Percentiles rank a stretch among this genome's conserved stretches.
Evolutionary conservation across 1,140 invertebrate species (phyloP).

Genomic region (Dreissena rostriformis): DNA sequence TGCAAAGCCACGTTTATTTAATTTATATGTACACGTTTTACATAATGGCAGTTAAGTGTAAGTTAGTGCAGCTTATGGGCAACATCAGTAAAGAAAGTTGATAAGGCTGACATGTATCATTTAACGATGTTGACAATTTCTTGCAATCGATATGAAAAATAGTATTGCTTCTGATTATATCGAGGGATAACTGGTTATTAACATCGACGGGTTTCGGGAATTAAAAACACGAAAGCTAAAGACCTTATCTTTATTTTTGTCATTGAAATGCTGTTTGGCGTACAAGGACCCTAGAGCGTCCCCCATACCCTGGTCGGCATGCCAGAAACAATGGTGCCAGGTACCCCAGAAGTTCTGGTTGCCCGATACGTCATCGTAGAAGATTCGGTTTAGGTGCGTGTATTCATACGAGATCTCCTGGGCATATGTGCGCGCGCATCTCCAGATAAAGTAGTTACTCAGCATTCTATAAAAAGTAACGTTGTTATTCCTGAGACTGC

Average conservation of each 20-base stretch:
- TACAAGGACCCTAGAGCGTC: slow-evolving; percentile 83
- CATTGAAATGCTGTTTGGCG: slow-evolving; percentile 78
- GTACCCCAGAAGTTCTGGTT: slow-evolving; percentile 80
- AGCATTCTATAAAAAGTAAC: slow-evolving; percentile 79
- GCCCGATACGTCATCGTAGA: slow-evolving; percentile 83
- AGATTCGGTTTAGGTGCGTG: slow-evolving; percentile 83
- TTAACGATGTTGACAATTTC: too few species aligned
- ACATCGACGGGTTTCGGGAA: too few species aligned
- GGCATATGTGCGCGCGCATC: slow-evolving; percentile 83
- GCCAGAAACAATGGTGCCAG: slow-evolving; percentile 84
- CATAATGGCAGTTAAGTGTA: too few species aligned
- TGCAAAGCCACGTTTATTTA: too few species aligned
- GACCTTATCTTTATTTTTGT: slow-evolving; percentile 77
- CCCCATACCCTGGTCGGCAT: slow-evolving; percentile 82
- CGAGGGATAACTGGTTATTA: too few species aligned
- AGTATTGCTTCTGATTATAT: too few species aligned
- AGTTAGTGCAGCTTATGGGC: too few species aligned
- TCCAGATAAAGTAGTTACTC: slow-evolving; percentile 87
- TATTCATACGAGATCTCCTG: slow-evolving; percentile 84
- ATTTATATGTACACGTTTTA: too few species aligned
- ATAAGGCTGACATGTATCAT: too few species aligned
- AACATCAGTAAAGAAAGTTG: too few species aligned
- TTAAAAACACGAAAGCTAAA: too few species aligned
- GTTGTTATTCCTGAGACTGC: neutral
- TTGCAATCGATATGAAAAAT: too few species aligned